Evolutionary conservation across 2,113 vertebrate species (phyloP), one percentile per base, ranked within the genome.

Genomic region (Thymallus thymallus): DNA sequence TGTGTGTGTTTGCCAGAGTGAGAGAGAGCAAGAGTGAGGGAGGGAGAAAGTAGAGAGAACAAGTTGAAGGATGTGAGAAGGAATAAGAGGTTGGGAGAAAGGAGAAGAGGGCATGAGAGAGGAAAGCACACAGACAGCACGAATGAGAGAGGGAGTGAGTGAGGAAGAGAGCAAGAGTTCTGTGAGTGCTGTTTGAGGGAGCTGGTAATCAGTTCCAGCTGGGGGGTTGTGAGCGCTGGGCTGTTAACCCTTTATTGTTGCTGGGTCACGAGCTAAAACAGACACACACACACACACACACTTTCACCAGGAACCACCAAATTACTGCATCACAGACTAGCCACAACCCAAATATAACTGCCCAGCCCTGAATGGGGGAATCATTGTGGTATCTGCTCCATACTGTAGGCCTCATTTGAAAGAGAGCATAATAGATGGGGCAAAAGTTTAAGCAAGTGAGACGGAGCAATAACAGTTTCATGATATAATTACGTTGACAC

Each of bases 151-250:
- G 24, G 20, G 35, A 24, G 26, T 4, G 30, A 26, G 16, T 10
- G 67, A 62, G 30, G 58, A 3, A 65, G 29, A 67, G 56, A 64
- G 30, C 55, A 22, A 68, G 67, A 51, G 35, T 55, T 6, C 35
- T 30, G 69, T 30, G 76, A 87, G 80, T 76, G 69, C 79, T 67
- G 69, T 84, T 80, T 78, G 74, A 84, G 77, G 73, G 84, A 89
- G 85, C 82, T 83, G 82, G 86, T 91, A 92, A 93, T 93, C 91
- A 90, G 86, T 90, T 91, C 89, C 91, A 92, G 91, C 80, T 81
- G 84, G 80, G 81, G 74, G 78, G 80, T 65, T 62, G 84, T 68
- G 75, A 77, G 79, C 16, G 32, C 72, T 20, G 24, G 45, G 63
- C 69, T 61, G 48, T 85, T 86, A 76, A 80, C 72, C 74, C 78